Conservation (phyloP, 2,797 vertebrate species). For the Anabacerthia variegaticeps region DNA sequence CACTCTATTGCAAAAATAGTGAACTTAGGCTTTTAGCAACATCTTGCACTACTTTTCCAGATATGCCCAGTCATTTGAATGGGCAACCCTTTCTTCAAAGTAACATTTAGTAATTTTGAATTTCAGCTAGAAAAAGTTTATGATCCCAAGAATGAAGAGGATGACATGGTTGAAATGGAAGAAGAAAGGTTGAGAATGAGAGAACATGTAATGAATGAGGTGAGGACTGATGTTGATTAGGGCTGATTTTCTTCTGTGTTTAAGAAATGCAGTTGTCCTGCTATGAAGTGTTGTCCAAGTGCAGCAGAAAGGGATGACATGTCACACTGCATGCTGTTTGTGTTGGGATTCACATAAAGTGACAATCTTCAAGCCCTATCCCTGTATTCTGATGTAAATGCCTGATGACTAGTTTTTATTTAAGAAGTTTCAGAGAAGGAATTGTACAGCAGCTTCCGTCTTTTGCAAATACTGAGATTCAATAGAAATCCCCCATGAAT, state of each 20-base stretch:
- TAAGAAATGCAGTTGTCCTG: background rate
- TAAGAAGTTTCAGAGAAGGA: background rate
- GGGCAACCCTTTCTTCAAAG: background rate
- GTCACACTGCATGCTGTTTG: background rate
- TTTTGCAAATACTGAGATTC: background rate
- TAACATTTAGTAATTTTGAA: constrained; percentile 16
- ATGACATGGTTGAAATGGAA: constrained; percentile 99
- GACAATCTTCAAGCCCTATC: background rate
- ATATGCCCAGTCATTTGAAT: background rate
- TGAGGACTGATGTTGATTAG: constrained; percentile 37
- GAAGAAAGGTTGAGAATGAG: constrained; percentile 97
- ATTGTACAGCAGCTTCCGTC: background rate
- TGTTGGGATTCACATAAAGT: background rate
- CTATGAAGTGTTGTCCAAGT: background rate
- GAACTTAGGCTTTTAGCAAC: background rate
- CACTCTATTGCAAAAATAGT: background rate
- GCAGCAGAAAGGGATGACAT: background rate
- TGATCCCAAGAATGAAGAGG: constrained; percentile 94
- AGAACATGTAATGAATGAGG: constrained; percentile 98
- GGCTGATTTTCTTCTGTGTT: background rate
- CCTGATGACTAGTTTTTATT: background rate
- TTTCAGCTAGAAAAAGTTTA: constrained; percentile 96
- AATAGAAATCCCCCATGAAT: background rate
- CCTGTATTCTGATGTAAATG: background rate
- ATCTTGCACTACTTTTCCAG: background rate